Percentiles rank a stretch among this genome's conserved stretches.
These are phyloP conservation scores for Leucania comma DNA, from an alignment of 2,888 invertebrate genomes.

Conservation along the genomic window DNA sequence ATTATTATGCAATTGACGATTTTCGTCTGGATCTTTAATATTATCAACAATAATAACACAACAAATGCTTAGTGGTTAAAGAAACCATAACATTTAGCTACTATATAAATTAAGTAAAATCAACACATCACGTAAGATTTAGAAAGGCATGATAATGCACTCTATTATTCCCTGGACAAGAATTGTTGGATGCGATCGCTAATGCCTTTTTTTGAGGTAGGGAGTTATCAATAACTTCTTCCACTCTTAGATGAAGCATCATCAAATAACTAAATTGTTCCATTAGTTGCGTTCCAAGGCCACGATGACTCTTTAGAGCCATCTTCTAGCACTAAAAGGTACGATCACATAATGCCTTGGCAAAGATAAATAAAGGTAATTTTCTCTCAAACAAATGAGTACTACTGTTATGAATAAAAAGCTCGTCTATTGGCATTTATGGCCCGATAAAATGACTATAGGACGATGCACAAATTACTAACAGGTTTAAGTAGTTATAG, in stretches of 20 bases:
- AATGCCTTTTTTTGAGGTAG: no score
- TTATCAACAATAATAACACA: neutral
- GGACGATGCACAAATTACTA: constrained; percentile 31
- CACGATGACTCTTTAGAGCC: neutral
- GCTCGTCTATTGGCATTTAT: neutral
- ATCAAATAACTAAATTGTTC: no score
- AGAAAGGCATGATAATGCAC: neutral
- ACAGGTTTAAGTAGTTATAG: constrained; percentile 64
- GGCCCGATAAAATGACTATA: neutral
- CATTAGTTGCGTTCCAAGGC: no score
- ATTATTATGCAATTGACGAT: neutral
- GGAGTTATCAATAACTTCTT: no score
- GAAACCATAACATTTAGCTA: neutral
- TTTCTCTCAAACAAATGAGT: no score
- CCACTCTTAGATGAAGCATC: no score
- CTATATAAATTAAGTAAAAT: constrained; percentile 24
- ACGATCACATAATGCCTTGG: neutral
- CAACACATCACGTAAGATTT: constrained; percentile 20
- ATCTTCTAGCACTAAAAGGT: neutral
- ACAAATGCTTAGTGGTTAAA: neutral
- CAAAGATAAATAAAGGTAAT: no score
- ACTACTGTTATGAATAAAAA: neutral
- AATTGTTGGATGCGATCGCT: no score
- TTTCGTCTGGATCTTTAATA: neutral
- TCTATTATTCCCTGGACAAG: neutral